A percentile compares a stretch with the other conserved stretches of the same genome.
phyloP scores from a whole-genome alignment of 2,888 invertebrate genomes.

The Amphipoea oculea region DNA sequence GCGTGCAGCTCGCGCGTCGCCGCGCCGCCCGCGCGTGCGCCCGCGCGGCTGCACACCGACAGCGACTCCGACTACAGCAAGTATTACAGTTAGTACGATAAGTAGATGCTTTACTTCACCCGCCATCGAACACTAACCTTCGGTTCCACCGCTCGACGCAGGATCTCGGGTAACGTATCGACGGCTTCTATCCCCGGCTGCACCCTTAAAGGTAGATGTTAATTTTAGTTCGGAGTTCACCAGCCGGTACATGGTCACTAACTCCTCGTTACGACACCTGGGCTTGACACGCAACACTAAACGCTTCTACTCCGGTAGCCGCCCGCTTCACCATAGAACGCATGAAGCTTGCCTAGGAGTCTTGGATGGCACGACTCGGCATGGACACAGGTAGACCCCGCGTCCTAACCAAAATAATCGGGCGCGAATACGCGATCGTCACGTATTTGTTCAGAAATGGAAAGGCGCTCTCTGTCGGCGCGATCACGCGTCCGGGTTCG shows the following conservation, averaged over 20 bases:
- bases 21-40: constrained; percentile 61
- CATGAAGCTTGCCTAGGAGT: constrained; percentile 63
- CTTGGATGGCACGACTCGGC: constrained; percentile 54
- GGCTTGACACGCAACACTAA: constrained; percentile 63
- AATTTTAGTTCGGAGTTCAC: constrained; percentile 58
- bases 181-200: constrained; percentile 66
- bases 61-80: constrained; percentile 90
- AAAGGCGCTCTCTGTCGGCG: too few species aligned
- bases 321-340: constrained; percentile 58
- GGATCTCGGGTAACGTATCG: constrained; percentile 60
- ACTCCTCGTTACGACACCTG: constrained; percentile 53
- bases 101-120: constrained; percentile 84
- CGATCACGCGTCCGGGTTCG: background rate
- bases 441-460: background rate
- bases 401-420: background rate
- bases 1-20: constrained; percentile 69
- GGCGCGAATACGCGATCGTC: background rate
- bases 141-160: constrained; percentile 45
- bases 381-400: constrained; percentile 51
- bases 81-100: constrained; percentile 89
- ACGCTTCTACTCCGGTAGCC: constrained; percentile 58
- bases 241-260: constrained; percentile 53
- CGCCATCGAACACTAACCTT: constrained; percentile 66
- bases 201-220: constrained; percentile 54
- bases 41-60: constrained; percentile 73